Conservation (phyloP, 1,140 invertebrate species). For the Drosophila busckii region DNA sequence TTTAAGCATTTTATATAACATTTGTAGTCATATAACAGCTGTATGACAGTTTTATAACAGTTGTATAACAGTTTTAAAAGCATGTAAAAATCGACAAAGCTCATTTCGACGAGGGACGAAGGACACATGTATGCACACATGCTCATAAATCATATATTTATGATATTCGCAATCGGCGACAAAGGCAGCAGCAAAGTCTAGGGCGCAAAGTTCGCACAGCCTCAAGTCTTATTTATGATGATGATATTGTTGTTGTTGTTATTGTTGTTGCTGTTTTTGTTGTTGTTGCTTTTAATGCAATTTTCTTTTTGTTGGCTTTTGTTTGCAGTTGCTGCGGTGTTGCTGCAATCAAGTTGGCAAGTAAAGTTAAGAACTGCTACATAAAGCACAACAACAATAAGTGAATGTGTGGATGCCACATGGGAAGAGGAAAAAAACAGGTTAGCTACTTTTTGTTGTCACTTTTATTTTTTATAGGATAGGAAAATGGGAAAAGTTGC, state of each 20-base stretch:
- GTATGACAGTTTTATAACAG: conserved; percentile 1
- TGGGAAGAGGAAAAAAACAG: background rate
- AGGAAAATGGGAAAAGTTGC: conserved; percentile 2
- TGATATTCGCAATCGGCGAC: conserved; percentile 14
- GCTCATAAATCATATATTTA: conserved; percentile 4
- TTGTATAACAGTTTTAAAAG: background rate
- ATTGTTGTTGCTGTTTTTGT: too few relatives aligned
- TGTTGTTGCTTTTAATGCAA: too few relatives aligned
- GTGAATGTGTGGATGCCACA: background rate
- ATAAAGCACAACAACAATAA: conserved; percentile 10
- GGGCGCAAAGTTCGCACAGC: conserved; percentile 32
- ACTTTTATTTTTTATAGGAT: too few relatives aligned
- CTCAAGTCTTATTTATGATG: too few relatives aligned
- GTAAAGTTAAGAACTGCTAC: conserved; percentile 14
- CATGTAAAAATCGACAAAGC: background rate
- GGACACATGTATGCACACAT: background rate
- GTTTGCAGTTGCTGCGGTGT: background rate
- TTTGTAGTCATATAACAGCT: conserved; percentile 8
- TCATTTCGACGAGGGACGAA: conserved; percentile 1
- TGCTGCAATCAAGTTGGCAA: conserved; percentile 14
- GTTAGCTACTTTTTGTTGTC: too few relatives aligned
- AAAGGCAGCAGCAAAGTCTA: conserved; percentile 21
- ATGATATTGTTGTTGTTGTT: too few relatives aligned
- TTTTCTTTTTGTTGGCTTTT: too few relatives aligned
- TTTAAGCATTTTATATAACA: conserved; percentile 16